Conservation (phyloP, 2,888 invertebrate species). For the Xiphydria camelus region DNA sequence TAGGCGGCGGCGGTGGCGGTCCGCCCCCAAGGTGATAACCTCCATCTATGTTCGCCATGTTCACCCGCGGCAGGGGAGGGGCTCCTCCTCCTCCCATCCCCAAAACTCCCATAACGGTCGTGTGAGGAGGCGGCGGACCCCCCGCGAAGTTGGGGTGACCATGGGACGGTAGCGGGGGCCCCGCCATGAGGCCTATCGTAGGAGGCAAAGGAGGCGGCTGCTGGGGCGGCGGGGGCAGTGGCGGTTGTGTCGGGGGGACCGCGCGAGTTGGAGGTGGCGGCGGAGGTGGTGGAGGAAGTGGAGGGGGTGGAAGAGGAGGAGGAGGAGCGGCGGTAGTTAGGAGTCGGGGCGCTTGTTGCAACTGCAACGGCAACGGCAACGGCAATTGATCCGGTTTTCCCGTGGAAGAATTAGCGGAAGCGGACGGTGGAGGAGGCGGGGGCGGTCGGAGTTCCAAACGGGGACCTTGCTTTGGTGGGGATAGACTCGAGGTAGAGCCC, state of each 20-base stretch:
- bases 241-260: neutral
- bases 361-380: slow-evolving; percentile 11
- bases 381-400: neutral
- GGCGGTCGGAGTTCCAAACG: slow-evolving; percentile 7
- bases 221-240: slow-evolving; percentile 5
- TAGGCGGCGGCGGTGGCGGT: slow-evolving; percentile 10
- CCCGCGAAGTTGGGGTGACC: slow-evolving; percentile 11
- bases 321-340: slow-evolving; percentile 17
- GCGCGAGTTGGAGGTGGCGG: slow-evolving; percentile 11
- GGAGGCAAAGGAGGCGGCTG: slow-evolving; percentile 11
- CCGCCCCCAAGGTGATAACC: slow-evolving; percentile 23
- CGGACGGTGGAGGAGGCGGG: slow-evolving; percentile 9
- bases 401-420: slow-evolving; percentile 5
- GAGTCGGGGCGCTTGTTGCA: slow-evolving; percentile 4
- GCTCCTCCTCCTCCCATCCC: slow-evolving; percentile 21
- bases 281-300: slow-evolving; percentile 13
- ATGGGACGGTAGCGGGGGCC: slow-evolving; percentile 17
- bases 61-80: slow-evolving; percentile 21
- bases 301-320: slow-evolving; percentile 18
- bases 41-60: slow-evolving; percentile 19
- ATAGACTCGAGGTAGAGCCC: slow-evolving; percentile 19
- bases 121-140: slow-evolving; percentile 10
- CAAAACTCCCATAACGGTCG: slow-evolving; percentile 12
- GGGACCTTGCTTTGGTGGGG: slow-evolving; percentile 8
- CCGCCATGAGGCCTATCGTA: slow-evolving; percentile 16